Base-by-base conservation (phyloP, 2,888 invertebrate species). In the Craniophora ligustri region DNA sequence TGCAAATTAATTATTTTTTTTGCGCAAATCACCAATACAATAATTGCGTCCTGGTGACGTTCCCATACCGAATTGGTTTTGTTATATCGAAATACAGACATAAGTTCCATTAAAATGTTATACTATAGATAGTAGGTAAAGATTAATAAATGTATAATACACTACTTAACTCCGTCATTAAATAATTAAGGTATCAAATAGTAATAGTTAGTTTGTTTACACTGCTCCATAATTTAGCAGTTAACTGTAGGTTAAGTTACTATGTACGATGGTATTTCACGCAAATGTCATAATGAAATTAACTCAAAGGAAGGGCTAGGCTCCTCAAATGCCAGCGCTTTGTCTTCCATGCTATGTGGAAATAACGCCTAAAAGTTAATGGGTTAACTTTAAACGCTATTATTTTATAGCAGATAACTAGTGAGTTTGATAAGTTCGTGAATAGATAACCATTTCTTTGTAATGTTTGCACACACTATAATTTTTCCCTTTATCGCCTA, bases 211-310 rank as follows among this genome's bases (percentile, higher is more conserved):
- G 47, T 15, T 44, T 41, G 48, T 34, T 62, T 14, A 46, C 39
- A 45, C 39, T 34, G 18, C 31, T 32, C 16, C 30, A 69, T 63
- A 73, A 72, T 53, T 74, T 62, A 46, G 42, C 46, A 54, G 49
- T 67, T 54, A 48, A 32, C 26, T 8, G 19, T 40, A 67, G 77
- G 73, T 75, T 74, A 68, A 51, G 18, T 19, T 42, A 53, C 49
- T 26, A 57, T 47, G 51, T 60, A 18, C 45, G 60, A 39, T 70
- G 82, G 74, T 79, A 83, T 83, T 82, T 82, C 77, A 78, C 78
- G 79, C 65, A 70, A 84, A 82, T 82, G 82, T 75, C 79, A 79
- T 76, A 76, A 67, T 77, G 71, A n/a, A n/a, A n/a, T n/a, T n/a
- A 72, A 71, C 68, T 65, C 62, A 67, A 45, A 40, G 50, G 49